Evolutionary conservation across 2,888 invertebrate species (phyloP), one percentile per base, ranked within the genome.

Genomic region (Syritta pipiens): DNA sequence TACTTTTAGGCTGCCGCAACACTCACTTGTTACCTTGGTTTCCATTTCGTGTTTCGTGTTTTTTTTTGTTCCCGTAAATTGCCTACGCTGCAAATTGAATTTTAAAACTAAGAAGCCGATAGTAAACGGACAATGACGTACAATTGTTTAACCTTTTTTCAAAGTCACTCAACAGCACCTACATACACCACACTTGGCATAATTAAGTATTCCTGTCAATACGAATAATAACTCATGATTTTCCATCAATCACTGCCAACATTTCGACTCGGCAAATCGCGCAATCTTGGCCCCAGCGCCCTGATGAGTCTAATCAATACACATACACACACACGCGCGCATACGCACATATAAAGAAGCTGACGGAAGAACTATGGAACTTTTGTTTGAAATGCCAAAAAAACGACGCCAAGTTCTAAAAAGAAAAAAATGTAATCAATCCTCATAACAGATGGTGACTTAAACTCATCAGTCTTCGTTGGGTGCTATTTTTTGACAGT

Each of bases 201-300:
- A 74, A 68, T 67, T 62, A 74, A 79, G 74, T 49, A 74, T 63
- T 67, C 60, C 68, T 68, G 57, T 74, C 74, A 79, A 74, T 79
- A 57, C 55, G 67, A 67, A 59, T 65, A 72, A 74, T 79, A 68
- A 74, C 67, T 55, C 79, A 74, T 79, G 74, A 74, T 59, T 51
- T 74, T 49, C 55, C 60, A 79, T 79, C 79, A 79, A 79, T 79
- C 79, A 79, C 53, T 74, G 79, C 68, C 74, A 77, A 57, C 40
- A 48, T 72, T 72, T 72, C 63, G 63, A 63, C 57, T 55, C 42
- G 40, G 62, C 59, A 44, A 69, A 46, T 42, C 20, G 24, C 40
- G 40, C 55, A 17, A 17, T 35, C 22, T 14, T 19, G n/a, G 19
- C 35, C 32, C 53, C 37, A 37, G 37, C 9, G 28, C 10, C 17